These are phyloP conservation scores for Oncorhynchus masou DNA, from an alignment of 2,113 vertebrate species.

Conservation along the genomic window DNA sequence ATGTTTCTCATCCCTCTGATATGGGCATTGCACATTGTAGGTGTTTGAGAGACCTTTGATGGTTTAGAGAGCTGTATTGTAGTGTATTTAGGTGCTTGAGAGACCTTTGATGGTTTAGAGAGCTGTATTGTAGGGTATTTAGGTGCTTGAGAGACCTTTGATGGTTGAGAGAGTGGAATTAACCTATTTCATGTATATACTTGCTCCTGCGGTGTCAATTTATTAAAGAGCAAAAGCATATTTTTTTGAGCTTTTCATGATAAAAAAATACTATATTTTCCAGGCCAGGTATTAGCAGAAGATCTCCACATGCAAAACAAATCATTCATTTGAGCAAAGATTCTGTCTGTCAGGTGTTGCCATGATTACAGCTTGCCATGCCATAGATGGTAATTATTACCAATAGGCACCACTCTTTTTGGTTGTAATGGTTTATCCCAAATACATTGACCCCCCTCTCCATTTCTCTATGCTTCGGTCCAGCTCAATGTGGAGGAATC, in stretches of 20 bases:
- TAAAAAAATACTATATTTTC: no score
- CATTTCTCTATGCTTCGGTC: neutral
- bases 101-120: slow-evolving; percentile 38
- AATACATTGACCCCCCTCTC: neutral
- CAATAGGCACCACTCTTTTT: no score
- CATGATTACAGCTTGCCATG: no score
- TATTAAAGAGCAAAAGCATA: slow-evolving; percentile 7
- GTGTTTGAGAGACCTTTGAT: slow-evolving; percentile 39
- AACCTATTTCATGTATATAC: slow-evolving; percentile 27
- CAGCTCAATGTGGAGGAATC: slow-evolving; percentile 93
- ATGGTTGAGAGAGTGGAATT: slow-evolving; percentile 35
- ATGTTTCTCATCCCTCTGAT: neutral
- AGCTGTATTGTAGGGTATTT: neutral
- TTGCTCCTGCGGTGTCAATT: slow-evolving; percentile 16
- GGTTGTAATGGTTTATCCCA: neutral
- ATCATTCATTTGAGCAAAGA: no score
- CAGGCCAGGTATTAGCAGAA: no score
- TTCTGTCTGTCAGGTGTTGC: no score
- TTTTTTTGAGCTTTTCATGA: slow-evolving; percentile 6
- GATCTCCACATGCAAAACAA: no score
- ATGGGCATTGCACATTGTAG: slow-evolving; percentile 11
- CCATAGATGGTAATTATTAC: no score
- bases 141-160: slow-evolving; percentile 34
- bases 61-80: slow-evolving; percentile 5
- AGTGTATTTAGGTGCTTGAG: neutral